Base-by-base conservation (phyloP, 2,113 vertebrate genomes). In the Thinocorus orbignyianus region DNA sequence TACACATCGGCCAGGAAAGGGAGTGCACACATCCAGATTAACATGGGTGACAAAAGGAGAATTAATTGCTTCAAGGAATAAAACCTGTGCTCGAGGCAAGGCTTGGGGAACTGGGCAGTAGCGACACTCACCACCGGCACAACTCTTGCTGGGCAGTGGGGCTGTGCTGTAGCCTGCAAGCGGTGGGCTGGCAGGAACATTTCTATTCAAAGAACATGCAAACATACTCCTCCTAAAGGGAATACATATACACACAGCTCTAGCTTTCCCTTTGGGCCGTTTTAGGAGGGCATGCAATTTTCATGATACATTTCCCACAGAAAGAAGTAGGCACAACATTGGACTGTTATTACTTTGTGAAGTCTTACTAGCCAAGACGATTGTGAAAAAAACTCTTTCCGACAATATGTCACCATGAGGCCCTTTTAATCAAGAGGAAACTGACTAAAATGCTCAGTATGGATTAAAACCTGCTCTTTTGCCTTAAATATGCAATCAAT, bases 401-500 rank as follows among this genome's bases (percentile, higher is more conserved):
- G 68, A 86, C 65, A 92, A 41, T 52, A 88, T 2, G 10, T 68
- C 86, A 95, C 55, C 19, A 58, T 0, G 0, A 92, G 39, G 23
- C 41, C 83, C 62, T 94, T 95, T 69, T 96, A 97, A 93, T 93
- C 82, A 96, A 97, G 82, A 93, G 51, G 11, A 10, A 74, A 95
- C 54, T 68, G 49, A 71, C 71, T 91, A 60, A 73, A 92, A 90
- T 3, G 12, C 93, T 66, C 73, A 89, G 85, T 9, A 35, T 86
- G 88, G 35, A 95, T 60, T 64, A 60, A 88, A 96, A 95, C 76
- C 61, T 90, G 91, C 54, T 74, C 65, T 88, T 92, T 35, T 69
- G 46, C 42, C 83, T 60, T 94, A 95, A 96, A 93, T 83, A 95
- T 39, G 79, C 81, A 92, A 93, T 97, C 92, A 94, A n/a, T 93